Base-by-base conservation (phyloP, 2,113 vertebrate species). In the Gorsachius goisagi region DNA sequence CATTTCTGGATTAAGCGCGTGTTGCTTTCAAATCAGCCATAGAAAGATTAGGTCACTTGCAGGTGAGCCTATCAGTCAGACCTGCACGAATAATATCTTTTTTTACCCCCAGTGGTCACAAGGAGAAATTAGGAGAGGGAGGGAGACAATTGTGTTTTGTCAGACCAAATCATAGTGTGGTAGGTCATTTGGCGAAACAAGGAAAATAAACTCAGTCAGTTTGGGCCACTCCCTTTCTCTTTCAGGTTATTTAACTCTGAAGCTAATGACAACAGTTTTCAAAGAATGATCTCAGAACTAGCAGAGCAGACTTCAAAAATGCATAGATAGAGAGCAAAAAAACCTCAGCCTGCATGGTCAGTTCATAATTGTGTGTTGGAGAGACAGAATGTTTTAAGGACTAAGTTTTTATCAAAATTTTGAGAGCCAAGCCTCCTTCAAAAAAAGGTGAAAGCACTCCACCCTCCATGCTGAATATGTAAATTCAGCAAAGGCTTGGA, bases 11-110 rank as follows among this genome's bases (percentile, higher is more conserved):
- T 84, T 86, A 80, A 94, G 83, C 11, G 11, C 7, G 2, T 18
- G 41, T 77, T 90, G 60, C 47, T 85, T 89, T 95, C 52, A 74
- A 89, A 90, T 77, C 24, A 81, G 17, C 18, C 50, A 16, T 12
- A 56, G 78, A 80, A 92, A 78, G 56, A 64, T 52, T 49, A 37
- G 15, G 44, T 78, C 60, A 52, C 37, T 85, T 81, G 64, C 52
- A 75, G 79, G 67, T 86, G 67, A 92, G 41, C 22, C 39, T 37
- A 28, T 78, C 60, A 50, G 37, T 74, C 52, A 95, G 60, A 90
- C 15, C 12, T 41, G n/a, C 30, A 47, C 0, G 0, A 73, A 58
- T 30, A 63, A 32, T 12, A 1, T 9, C 8, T 24, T 41, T 53
- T 77, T 44, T 12, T 4, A 37, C 11, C 24, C 24, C 2, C 9